Evolutionary conservation across 2,113 vertebrate species (phyloP).

Genomic region (Phylloscopus trochilus): DNA sequence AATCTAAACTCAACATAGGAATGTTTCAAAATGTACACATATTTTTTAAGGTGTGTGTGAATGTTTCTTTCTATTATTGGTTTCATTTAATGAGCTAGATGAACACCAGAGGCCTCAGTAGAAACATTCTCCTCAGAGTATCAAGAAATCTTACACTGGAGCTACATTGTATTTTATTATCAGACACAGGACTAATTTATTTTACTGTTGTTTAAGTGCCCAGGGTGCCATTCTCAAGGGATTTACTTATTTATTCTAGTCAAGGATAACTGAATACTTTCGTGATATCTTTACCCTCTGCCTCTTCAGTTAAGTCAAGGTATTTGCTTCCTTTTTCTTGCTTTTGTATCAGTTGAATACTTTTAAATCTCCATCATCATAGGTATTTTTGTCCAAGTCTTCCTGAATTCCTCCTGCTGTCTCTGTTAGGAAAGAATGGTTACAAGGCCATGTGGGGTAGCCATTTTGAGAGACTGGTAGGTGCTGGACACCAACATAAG

Average conservation of each 20-base stretch:
- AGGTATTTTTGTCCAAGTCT: background rate
- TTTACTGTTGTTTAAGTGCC: constrained; percentile 24
- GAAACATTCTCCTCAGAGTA: background rate
- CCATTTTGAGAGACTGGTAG: background rate
- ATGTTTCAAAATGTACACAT: background rate
- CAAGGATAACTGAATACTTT: constrained; percentile 38
- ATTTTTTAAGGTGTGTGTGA: background rate
- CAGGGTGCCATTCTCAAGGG: background rate
- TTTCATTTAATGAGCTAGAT: constrained; percentile 10
- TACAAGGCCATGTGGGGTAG: background rate
- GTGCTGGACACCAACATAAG: rapidly evolving
- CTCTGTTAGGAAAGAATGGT: background rate
- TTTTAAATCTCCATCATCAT: background rate
- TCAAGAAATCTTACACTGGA: background rate
- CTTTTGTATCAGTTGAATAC: background rate
- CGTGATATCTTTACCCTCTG: background rate
- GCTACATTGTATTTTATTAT: constrained; percentile 7
- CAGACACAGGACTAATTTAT: constrained; percentile 7
- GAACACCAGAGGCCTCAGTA: background rate
- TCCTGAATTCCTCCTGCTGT: background rate
- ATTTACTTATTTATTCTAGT: constrained; percentile 28
- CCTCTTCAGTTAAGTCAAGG: constrained; percentile 7
- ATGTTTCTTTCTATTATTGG: background rate
- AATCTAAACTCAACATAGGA: background rate
- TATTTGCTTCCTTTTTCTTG: constrained; percentile 22